Percentiles rank a stretch among this genome's conserved stretches.
Evolutionary conservation across 2,113 vertebrate genomes (phyloP).

Genomic region (Callipepla californica): DNA sequence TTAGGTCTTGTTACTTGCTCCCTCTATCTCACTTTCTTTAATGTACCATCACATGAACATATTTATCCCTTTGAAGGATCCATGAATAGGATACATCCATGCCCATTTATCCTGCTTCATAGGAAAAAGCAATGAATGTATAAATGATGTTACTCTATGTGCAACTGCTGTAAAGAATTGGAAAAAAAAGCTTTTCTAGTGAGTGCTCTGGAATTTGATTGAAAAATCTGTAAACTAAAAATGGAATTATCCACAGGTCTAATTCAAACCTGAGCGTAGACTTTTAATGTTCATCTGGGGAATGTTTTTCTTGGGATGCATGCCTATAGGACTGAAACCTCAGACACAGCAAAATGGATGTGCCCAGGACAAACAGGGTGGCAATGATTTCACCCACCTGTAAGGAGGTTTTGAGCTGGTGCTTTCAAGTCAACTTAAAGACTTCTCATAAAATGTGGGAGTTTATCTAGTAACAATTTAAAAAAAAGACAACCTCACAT

Average conservation of each 20-base stretch:
- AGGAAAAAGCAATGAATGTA: slow-evolving; percentile 46
- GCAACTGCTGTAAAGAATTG: neutral
- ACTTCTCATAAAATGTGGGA: neutral
- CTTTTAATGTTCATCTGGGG: neutral
- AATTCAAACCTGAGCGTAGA: neutral
- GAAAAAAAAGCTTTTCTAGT: neutral
- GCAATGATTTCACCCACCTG: neutral
- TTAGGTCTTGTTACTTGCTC: slow-evolving; percentile 17
- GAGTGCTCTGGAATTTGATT: neutral
- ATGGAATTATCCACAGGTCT: neutral
- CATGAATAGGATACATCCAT: neutral
- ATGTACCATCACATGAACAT: neutral
- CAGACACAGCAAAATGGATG: neutral
- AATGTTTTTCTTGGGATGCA: neutral
- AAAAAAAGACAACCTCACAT: neutral
- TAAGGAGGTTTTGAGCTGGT: neutral
- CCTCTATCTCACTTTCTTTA: neutral
- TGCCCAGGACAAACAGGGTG: neutral
- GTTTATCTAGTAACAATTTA: neutral
- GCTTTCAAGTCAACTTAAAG: neutral
- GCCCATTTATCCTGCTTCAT: slow-evolving; percentile 17
- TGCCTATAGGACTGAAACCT: neutral
- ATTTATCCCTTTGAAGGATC: slow-evolving; percentile 31
- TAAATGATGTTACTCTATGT: slow-evolving; percentile 16
- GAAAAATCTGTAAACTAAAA: neutral